These are phyloP conservation scores for Ophthalmolycus amberensis DNA, from an alignment of 2,113 vertebrate species.

Conservation along the genomic window DNA sequence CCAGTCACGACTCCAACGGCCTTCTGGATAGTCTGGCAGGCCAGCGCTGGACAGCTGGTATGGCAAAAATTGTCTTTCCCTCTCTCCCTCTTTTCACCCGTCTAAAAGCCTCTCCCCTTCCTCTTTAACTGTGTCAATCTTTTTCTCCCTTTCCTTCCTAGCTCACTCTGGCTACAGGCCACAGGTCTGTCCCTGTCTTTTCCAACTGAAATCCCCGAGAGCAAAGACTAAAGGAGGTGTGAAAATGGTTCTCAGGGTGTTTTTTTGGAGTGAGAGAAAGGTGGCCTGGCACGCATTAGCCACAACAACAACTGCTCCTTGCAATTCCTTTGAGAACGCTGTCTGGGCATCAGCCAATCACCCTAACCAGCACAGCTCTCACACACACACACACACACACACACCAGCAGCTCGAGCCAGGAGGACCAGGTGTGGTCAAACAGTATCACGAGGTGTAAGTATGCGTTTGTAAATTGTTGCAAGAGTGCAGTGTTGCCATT, in stretches of 20 bases:
- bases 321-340: conserved; percentile 45
- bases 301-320: conserved; percentile 51
- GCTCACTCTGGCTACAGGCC: conserved; percentile 46
- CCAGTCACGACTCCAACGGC: conserved; percentile 72
- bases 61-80: conserved; percentile 62
- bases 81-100: conserved; percentile 49
- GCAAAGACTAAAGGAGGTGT: conserved; percentile 31
- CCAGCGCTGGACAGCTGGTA: conserved; percentile 78
- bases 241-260: conserved; percentile 16
- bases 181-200: conserved; percentile 47
- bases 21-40: conserved; percentile 82
- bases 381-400: neutral
- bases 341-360: conserved; percentile 63
- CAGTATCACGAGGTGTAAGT: conserved; percentile 29
- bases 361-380: conserved; percentile 51
- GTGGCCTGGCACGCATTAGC: conserved; percentile 39
- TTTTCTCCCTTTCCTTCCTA: conserved; percentile 42
- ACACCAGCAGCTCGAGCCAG: conserved; percentile 24
- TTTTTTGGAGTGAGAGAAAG: conserved; percentile 33
- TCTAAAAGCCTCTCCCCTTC: conserved; percentile 62
- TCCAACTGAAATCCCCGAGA: conserved; percentile 68
- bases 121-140: conserved; percentile 59
- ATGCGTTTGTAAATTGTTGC: conserved; percentile 18
- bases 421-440: conserved; percentile 48
- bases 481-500: conserved; percentile 7